Percentiles rank a stretch among this genome's conserved stretches.
These are phyloP conservation scores for Fragum whitleyi DNA, from an alignment of 2,888 invertebrate genomes.

Conservation along the genomic window DNA sequence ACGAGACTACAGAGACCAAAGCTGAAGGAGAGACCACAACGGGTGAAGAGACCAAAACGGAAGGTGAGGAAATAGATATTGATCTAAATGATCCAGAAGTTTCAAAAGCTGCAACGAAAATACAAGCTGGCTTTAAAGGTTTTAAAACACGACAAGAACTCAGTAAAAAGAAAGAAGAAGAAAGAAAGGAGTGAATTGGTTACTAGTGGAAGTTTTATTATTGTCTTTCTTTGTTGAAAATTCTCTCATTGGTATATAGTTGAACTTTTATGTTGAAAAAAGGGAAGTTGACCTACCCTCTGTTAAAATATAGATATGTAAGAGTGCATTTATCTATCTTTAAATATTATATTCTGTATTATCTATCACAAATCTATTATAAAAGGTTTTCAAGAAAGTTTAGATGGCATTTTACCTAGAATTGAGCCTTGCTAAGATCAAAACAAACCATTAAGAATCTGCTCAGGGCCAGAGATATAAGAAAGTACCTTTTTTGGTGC, in stretches of 20 bases:
- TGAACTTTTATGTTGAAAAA: not conserved
- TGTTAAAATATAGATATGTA: too few relatives aligned
- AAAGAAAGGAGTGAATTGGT: constrained; percentile 7
- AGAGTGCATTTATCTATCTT: too few relatives aligned
- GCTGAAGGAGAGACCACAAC: constrained; percentile 64
- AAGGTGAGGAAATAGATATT: constrained; percentile 80
- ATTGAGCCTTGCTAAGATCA: too few relatives aligned
- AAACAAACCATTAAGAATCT: too few relatives aligned
- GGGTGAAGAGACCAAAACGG: constrained; percentile 40
- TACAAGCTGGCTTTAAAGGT: constrained; percentile 82
- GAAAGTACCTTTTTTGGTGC: too few relatives aligned
- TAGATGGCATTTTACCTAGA: too few relatives aligned
- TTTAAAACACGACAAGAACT: constrained; percentile 75
- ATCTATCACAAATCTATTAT: too few relatives aligned
- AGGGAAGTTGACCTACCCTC: too few relatives aligned
- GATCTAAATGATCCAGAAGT: constrained; percentile 83
- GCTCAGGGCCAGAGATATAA: too few relatives aligned
- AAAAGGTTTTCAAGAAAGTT: too few relatives aligned
- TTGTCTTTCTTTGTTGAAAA: not conserved
- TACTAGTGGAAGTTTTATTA: not conserved
- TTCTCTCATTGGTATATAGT: not conserved
- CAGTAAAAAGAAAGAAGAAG: constrained; percentile 35
- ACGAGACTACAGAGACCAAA: constrained; percentile 39
- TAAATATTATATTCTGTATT: too few relatives aligned
- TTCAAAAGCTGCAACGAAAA: constrained; percentile 81